Conservation (phyloP, 2,113 vertebrate genomes). For the Ctenodactylus gundi region DNA sequence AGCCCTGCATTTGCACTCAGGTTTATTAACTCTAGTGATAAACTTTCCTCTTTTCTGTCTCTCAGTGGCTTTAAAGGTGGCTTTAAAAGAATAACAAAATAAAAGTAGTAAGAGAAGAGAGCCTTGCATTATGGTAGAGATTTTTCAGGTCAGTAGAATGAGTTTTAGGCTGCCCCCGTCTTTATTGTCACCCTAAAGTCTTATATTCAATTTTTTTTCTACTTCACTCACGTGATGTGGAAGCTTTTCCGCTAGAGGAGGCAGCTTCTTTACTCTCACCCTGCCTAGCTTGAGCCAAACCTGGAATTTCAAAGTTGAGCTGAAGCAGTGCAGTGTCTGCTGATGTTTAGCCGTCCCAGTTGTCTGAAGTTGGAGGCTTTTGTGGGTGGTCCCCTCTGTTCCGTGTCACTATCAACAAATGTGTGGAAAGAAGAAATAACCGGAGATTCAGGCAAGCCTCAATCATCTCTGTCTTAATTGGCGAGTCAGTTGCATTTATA, state of each 20-base stretch:
- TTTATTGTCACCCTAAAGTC: neutral
- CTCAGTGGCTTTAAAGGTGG: neutral
- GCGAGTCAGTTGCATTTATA: neutral
- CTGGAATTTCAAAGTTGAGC: neutral
- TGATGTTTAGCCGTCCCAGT: neutral
- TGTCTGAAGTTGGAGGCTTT: constrained; percentile 40
- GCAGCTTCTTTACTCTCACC: neutral
- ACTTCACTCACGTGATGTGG: neutral
- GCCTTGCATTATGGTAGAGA: neutral
- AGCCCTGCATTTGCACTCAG: neutral
- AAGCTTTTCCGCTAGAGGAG: neutral
- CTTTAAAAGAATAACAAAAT: no score
- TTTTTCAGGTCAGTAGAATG: neutral
- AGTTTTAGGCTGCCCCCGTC: neutral
- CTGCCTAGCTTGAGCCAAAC: neutral
- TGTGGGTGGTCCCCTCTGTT: constrained; percentile 61
- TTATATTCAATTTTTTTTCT: neutral
- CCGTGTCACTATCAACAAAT: constrained; percentile 32
- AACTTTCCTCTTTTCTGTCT: neutral
- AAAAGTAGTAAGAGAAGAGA: neutral
- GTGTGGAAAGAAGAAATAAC: constrained; percentile 16
- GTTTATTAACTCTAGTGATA: neutral
- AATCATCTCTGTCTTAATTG: neutral
- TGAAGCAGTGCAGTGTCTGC: constrained; percentile 2
- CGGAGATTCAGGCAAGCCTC: neutral